These are phyloP conservation scores for Lepas anatifera DNA, from an alignment of 2,888 invertebrate genomes.

Conservation along the genomic window DNA sequence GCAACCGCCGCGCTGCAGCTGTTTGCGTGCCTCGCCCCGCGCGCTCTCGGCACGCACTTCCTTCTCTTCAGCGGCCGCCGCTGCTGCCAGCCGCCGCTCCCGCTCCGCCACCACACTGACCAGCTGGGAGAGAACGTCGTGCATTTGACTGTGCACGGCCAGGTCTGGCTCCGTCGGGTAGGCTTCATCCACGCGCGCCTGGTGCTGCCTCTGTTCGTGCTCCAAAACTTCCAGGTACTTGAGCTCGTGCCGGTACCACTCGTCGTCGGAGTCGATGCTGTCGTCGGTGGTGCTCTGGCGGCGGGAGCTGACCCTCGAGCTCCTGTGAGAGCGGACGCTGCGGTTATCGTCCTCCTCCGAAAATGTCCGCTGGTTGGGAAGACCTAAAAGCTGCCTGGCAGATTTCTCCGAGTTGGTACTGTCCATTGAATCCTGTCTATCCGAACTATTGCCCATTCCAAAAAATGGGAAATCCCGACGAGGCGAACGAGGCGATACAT, in stretches of 20 bases:
- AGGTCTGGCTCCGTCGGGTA: conserved; percentile 48
- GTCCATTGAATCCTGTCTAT: conserved; percentile 14
- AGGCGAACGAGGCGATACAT: neutral
- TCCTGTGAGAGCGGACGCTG: conserved; percentile 77
- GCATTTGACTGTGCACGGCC: conserved; percentile 64
- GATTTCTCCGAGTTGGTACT: conserved; percentile 3
- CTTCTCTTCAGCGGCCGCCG: conserved; percentile 9
- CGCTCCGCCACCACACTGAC: conserved; percentile 30
- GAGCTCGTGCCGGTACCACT: conserved; percentile 83
- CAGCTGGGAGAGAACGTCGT: conserved; percentile 60
- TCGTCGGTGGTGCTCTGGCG: conserved; percentile 81
- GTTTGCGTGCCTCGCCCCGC: conserved; percentile 26
- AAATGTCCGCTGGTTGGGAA: conserved; percentile 28
- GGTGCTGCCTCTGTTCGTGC: conserved; percentile 33
- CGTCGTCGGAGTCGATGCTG: conserved; percentile 84
- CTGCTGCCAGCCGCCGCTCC: conserved; percentile 41
- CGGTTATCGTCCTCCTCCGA: conserved; percentile 61
- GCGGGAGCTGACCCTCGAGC: conserved; percentile 70
- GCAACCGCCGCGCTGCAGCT: conserved; percentile 26
- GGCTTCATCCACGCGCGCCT: conserved; percentile 26
- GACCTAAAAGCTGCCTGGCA: conserved; percentile 13
- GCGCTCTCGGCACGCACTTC: neutral
- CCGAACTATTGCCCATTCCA: conserved; percentile 4
- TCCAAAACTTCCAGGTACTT: conserved; percentile 77
- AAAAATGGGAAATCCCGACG: neutral